A percentile compares a stretch with the other conserved stretches of the same genome.
Conservation (phyloP, 2,113 vertebrate species). For the Odocoileus virginianus region DNA sequence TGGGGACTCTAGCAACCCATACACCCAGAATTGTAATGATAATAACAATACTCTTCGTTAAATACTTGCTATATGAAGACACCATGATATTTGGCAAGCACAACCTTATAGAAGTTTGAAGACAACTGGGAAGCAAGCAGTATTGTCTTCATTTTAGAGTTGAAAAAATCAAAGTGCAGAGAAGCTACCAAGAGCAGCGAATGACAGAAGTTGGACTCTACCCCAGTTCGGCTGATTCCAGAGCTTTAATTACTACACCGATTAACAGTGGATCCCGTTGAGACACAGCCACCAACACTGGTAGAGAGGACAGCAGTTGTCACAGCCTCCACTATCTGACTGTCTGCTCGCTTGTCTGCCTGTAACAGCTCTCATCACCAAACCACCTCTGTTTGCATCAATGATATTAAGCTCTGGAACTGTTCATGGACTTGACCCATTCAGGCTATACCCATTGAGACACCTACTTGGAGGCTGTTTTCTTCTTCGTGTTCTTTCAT, state of each 20-base stretch:
- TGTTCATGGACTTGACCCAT: no score
- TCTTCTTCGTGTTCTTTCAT: not conserved
- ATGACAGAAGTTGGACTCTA: not conserved
- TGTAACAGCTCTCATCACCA: not conserved
- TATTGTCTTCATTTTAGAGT: not conserved
- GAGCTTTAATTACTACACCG: not conserved
- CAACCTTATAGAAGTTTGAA: not conserved
- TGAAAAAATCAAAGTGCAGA: not conserved
- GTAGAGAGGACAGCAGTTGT: not conserved
- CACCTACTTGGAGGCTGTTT: not conserved
- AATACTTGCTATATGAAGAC: not conserved
- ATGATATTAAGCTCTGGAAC: not conserved
- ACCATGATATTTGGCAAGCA: not conserved
- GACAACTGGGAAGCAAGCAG: not conserved
- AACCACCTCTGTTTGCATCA: not conserved
- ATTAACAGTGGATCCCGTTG: not conserved
- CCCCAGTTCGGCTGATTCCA: not conserved
- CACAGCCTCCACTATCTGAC: not conserved
- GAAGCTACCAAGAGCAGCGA: not conserved
- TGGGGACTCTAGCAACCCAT: not conserved
- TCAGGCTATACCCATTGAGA: not conserved
- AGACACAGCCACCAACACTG: not conserved
- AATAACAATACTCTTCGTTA: not conserved
- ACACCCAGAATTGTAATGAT: not conserved
- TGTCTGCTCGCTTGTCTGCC: not conserved